phyloP scores from a whole-genome alignment of 30 jellyfish, hydroid and myxozoan species.

The Chrysaora quinquecirrha region DNA sequence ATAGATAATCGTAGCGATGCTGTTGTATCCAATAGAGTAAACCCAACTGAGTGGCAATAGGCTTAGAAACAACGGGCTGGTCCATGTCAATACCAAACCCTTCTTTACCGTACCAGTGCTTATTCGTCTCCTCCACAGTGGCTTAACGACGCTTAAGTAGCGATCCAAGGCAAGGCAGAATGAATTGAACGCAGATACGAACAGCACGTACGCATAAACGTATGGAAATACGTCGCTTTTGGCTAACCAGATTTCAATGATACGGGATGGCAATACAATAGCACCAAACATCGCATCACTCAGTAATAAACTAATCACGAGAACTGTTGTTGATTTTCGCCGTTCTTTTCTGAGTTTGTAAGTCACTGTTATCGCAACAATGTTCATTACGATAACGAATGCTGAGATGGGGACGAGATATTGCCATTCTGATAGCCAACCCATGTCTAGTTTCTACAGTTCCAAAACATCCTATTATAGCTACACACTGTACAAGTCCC shows the following conservation, averaged over 20 bases:
- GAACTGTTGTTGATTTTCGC: slow-evolving; percentile 57
- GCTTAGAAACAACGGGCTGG: slow-evolving; percentile 37
- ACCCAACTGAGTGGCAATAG: slow-evolving; percentile 49
- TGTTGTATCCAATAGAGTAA: slow-evolving; percentile 34
- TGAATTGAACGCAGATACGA: slow-evolving; percentile 56
- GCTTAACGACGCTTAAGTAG: slow-evolving; percentile 54
- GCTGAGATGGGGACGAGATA: slow-evolving; percentile 44
- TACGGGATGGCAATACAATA: slow-evolving; percentile 34
- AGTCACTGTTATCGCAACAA: slow-evolving; percentile 27
- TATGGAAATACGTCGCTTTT: slow-evolving; percentile 21
- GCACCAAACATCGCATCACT: slow-evolving; percentile 63
- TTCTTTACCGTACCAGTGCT: slow-evolving; percentile 30
- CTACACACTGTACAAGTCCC: too few relatives aligned
- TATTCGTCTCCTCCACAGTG: slow-evolving; percentile 64
- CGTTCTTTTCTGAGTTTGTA: slow-evolving; percentile 33
- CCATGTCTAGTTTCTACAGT: slow-evolving; percentile 42
- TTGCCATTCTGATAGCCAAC: slow-evolving; percentile 48
- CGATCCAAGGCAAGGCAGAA: slow-evolving; percentile 57
- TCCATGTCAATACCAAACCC: slow-evolving; percentile 48
- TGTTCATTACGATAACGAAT: slow-evolving; percentile 14
- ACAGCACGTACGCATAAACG: slow-evolving; percentile 44
- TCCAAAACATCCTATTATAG: too few relatives aligned
- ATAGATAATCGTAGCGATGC: slow-evolving; percentile 31
- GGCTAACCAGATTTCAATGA: slow-evolving; percentile 18
- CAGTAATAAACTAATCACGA: slow-evolving; percentile 34